These are phyloP conservation scores for Nesometra sesokonis DNA, from an alignment of 35 echinoderm and acorn worm genomes.

Conservation along the genomic window DNA sequence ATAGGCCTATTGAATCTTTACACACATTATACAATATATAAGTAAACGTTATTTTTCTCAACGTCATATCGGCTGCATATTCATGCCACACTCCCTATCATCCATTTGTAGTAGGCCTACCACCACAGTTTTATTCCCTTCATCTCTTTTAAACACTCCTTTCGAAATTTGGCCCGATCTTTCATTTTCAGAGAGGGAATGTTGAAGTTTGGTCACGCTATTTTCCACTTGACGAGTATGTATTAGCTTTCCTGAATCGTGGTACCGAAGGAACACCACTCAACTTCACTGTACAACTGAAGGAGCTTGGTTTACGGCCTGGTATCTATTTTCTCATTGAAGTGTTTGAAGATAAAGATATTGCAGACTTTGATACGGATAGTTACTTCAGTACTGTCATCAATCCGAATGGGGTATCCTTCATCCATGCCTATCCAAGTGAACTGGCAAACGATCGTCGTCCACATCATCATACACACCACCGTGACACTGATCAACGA, in stretches of 20 bases:
- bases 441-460: background rate
- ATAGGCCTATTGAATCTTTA: too few species aligned
- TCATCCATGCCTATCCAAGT: conserved; percentile 49
- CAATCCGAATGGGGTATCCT: conserved; percentile 21
- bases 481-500: too few species aligned
- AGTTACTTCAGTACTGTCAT: conserved; percentile 40
- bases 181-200: conserved; percentile 33
- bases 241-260: conserved; percentile 40
- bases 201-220: conserved; percentile 45
- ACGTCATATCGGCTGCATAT: too few species aligned
- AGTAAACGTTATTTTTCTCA: too few species aligned
- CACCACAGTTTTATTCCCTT: background rate
- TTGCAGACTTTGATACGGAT: conserved; percentile 35
- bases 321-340: conserved; percentile 47
- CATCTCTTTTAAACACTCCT: background rate
- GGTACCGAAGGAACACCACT: conserved; percentile 27
- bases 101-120: too few species aligned
- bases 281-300: conserved; percentile 35
- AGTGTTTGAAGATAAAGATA: conserved; percentile 22
- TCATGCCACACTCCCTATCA: too few species aligned
- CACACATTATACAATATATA: too few species aligned
- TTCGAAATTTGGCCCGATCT: background rate
- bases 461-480: too few species aligned
- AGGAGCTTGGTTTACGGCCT: conserved; percentile 17
- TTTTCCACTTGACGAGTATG: conserved; percentile 29